Evolutionary conservation across 53 echinoderm and acorn worm species (phyloP), one percentile per base, ranked within the genome.

Genomic region (Crossaster papposus): DNA sequence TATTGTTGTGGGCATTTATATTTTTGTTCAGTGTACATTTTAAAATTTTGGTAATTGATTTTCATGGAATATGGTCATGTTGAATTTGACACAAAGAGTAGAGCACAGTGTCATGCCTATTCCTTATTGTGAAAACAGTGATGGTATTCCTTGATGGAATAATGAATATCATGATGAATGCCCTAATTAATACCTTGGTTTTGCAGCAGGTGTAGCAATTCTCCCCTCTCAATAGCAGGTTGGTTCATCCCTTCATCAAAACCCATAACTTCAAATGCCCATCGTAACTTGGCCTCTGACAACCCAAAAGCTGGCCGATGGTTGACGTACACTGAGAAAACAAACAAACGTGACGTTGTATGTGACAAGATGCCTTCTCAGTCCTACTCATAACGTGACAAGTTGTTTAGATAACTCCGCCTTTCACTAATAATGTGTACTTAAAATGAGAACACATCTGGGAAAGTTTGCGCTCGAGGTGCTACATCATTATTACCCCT

Each of bases 261-360:
- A 4, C 99, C 99, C 10, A 99, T 79, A 30, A 99, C 91, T 35
- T 99, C 95, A 99, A 99, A 99, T 2, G 99, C 99, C 82, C 91
- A 89, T 28, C 90, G 86, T 2, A 99, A 80, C 50, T 94, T 94
- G 58, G 93, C 90, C 23, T 87, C 91, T 28, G 93, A 93, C n/a
- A 99, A 81, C 44, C 99, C 99, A 90, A 99, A 99, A 13, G 99
- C 99, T 79, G 99, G 99, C 54, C 99, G 93, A 72, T 99, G 99
- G 65, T 99, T 99, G 79, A 99, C 99, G 81, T 99, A 99, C 81
- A 99, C 99, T 99, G 79, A 85, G n/a, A n/a, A n/a, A n/a, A 89
- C 78, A 33, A 72, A 88, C 30, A 70, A 52, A 74, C 75, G 36
- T 13, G 75, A 74, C 13, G 15, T 34, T 34, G 75, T 35, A 22